Conservation (phyloP, 2,888 invertebrate genomes). For the Anthophora plumipes region DNA sequence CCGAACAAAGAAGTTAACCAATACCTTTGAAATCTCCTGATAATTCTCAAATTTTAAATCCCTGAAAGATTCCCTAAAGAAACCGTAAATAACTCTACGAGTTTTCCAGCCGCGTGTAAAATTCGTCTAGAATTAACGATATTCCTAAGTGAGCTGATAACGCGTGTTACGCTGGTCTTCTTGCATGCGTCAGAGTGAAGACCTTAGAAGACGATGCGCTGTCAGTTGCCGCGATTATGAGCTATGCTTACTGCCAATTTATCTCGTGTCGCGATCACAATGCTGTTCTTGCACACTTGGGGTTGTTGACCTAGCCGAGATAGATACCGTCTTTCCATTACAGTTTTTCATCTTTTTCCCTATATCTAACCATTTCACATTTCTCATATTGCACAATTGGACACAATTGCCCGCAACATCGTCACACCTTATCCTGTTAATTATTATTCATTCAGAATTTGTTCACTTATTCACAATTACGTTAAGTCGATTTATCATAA, state of each 20-base stretch:
- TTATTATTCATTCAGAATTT: neutral
- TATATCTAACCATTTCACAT: neutral
- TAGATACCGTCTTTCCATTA: conserved; percentile 21
- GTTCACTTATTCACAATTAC: neutral
- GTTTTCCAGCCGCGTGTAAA: too few relatives aligned
- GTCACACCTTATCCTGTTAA: neutral
- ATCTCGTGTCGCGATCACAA: conserved; percentile 44
- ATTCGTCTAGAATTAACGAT: too few relatives aligned
- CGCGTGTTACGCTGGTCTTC: conserved; percentile 22
- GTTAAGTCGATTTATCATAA: neutral
- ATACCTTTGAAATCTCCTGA: too few relatives aligned
- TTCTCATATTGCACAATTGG: too few relatives aligned
- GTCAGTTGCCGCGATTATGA: conserved; percentile 54
- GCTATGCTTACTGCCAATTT: conserved; percentile 55
- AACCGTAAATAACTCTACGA: too few relatives aligned
- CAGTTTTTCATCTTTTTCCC: neutral
- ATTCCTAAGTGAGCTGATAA: too few relatives aligned
- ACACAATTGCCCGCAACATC: too few relatives aligned
- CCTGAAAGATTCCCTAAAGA: too few relatives aligned
- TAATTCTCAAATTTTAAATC: too few relatives aligned
- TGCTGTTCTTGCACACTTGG: conserved; percentile 20
- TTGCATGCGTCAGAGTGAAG: conserved; percentile 21
- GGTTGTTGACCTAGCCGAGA: conserved; percentile 34
- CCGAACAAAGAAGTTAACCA: too few relatives aligned
- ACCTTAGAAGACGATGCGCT: conserved; percentile 41